Conservation (phyloP, 2,888 invertebrate species). For the Toxonevra muliebris region DNA sequence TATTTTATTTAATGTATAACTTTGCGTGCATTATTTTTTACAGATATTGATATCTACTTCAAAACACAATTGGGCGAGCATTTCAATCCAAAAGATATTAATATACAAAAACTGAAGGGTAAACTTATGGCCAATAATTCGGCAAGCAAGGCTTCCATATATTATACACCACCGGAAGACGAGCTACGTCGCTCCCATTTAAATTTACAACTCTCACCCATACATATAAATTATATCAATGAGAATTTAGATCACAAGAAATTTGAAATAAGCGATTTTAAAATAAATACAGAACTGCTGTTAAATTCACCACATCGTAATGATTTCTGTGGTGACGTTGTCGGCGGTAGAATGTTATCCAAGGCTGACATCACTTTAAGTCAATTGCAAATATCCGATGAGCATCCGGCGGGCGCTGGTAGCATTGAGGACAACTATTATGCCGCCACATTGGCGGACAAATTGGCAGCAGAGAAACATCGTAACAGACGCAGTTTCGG, state of each 20-base stretch:
- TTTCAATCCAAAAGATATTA: conserved; percentile 51
- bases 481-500: neutral
- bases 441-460: conserved; percentile 38
- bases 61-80: conserved; percentile 58
- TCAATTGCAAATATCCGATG: conserved; percentile 45
- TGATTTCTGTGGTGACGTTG: conserved; percentile 36
- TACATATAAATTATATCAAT: conserved; percentile 68
- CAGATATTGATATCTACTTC: conserved; percentile 64
- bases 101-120: conserved; percentile 54
- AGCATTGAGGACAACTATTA: conserved; percentile 57
- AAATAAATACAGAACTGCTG: conserved; percentile 48
- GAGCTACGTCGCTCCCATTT: conserved; percentile 51
- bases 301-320: conserved; percentile 45
- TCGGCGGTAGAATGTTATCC: conserved; percentile 29
- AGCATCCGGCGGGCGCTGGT: conserved; percentile 42
- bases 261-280: conserved; percentile 50
- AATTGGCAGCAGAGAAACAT: conserved; percentile 20
- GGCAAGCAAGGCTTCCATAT: conserved; percentile 77
- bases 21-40: conserved; percentile 16
- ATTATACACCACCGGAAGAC: conserved; percentile 76
- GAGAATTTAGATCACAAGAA: conserved; percentile 59
- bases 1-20: conserved; percentile 10
- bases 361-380: conserved; percentile 39
- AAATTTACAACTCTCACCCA: conserved; percentile 64
- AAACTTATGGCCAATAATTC: conserved; percentile 56